Base-by-base conservation (phyloP, 2,888 invertebrate species). In the Oscheius sp. region DNA sequence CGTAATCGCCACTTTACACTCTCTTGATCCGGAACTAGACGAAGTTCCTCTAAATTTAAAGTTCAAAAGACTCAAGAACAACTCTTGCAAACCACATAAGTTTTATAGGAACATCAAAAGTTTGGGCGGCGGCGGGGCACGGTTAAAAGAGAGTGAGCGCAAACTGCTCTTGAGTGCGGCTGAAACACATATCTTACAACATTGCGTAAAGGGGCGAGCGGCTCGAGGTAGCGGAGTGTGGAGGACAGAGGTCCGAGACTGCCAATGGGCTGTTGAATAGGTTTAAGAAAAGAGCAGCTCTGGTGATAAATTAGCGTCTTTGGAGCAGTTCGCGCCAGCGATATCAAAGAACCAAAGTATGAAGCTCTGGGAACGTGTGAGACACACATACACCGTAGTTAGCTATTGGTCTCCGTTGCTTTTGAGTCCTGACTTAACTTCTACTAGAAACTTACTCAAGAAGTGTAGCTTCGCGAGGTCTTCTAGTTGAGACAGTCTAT, bases 151-250 rank as follows among this genome's bases (percentile, higher is more conserved):
- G 32, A 21, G 55, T 29, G 55, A 29, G 55, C 42, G 59, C 35
- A n/a, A 60, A 60, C 5, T 60, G 59, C 59, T 60, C 37, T 60
- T 60, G 59, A 60, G 55, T 42, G 42, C 59, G n/a, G 59, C 35
- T 35, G 59, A 60, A 60, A 60, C 59, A 60, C 59, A 60, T 29
- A 60, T 60, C 59, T 60, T 60, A 63, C 63, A 63, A 48, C 63
- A 63, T 21, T 42, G 47, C 63, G 63, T 47, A 35, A 60, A 35
- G 35, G 32, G 9, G 35, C 2, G 59, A 60, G 42, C 4, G 59
- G 21, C 21, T 21, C 21, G 21, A 21, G 21, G 21, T 21, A 21
- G 21, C 21, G 21, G 21, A 21, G 21, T 21, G 21, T 21, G 21
- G 21, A 21, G 21, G 9, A 42, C 59, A 60, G 59, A 60, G 59